Percentiles rank a stretch among this genome's conserved stretches.
These are phyloP conservation scores for Sprattus sprattus DNA, from an alignment of 2,113 vertebrate genomes.

Conservation along the genomic window DNA sequence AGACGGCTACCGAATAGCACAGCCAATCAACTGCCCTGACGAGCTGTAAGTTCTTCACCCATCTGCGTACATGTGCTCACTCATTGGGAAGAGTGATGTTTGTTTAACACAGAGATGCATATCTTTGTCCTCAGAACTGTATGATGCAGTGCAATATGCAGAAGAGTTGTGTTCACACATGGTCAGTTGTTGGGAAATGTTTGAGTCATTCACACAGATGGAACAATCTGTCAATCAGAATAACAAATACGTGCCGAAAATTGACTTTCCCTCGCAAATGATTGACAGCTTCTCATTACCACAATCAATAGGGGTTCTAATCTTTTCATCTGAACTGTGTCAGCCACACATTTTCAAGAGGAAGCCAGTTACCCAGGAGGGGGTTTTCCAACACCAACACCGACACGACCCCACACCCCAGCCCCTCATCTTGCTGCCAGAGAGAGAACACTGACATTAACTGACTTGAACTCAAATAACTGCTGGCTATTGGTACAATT, in stretches of 20 bases:
- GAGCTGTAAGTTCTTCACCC: constrained; percentile 82
- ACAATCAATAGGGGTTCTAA: neutral
- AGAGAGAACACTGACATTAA: neutral
- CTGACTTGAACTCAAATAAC: neutral
- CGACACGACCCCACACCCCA: neutral
- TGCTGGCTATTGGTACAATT: neutral
- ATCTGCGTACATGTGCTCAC: neutral
- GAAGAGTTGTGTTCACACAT: too few species aligned
- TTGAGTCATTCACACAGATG: neutral
- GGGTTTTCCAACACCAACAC: neutral
- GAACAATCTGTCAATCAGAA: neutral
- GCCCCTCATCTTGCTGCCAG: neutral
- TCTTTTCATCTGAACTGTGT: neutral
- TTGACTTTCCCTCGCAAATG: neutral
- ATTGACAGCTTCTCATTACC: neutral
- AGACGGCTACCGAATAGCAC: constrained; percentile 97
- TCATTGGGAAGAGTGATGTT: neutral
- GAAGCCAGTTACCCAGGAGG: neutral
- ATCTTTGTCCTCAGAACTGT: neutral
- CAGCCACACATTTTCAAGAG: neutral
- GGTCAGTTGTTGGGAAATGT: neutral
- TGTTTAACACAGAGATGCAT: neutral
- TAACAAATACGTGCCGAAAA: neutral
- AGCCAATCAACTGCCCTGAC: constrained; percentile 98
- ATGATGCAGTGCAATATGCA: neutral